Base-by-base conservation (phyloP, 2,797 vertebrate species). In the Peromyscus eremicus region DNA sequence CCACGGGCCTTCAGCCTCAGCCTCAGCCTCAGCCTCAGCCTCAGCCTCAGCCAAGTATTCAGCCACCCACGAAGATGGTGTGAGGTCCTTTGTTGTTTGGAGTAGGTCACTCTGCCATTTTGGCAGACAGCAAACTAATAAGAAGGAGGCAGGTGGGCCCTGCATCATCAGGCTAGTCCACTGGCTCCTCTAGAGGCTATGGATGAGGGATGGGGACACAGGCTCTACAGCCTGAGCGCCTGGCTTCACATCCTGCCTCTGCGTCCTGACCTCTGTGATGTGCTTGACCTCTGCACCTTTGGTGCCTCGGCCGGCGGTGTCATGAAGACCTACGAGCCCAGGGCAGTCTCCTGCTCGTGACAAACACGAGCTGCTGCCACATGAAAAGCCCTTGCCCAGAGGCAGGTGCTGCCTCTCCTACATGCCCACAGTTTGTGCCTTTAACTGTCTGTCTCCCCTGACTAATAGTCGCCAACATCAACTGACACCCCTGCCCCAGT, bases 321-420 rank as follows among this genome's bases (percentile, higher is more conserved):
- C 12, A 3, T 14, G 34, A 73, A 52, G 12, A 34, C 5, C 9
- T 32, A 71, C 8, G 13, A 79, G 34, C 4, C 9, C 2, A 21
- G 12, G 0, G 0, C 37, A 37, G 17, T 5, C n/a, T 27, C 21
- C 77, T 3, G 0, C 43, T 13, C 4, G 0, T 32, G 1, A 23
- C 46, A 62, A 40, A 32, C 2, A 11, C 25, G 3, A 25, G 6
- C 12, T 4, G 21, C 23, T 5, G n/a, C 55, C 34, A 14, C 71
- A 66, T 14, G 60, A 5, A 57, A 27, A 40, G 40, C 13, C 13
- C 40, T 64, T 52, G 23, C 11, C 71, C 16, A 32, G 37, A 25
- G 40, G 10, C 16, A 29, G 49, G 4, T 21, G 17, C 64, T 19
- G 14, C 0, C 8, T 5, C 21, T 29, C 29, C 29, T 5, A 17